These are phyloP conservation scores for Phragmatobia fuliginosa DNA, from an alignment of 2,888 invertebrate species.

Conservation along the genomic window DNA sequence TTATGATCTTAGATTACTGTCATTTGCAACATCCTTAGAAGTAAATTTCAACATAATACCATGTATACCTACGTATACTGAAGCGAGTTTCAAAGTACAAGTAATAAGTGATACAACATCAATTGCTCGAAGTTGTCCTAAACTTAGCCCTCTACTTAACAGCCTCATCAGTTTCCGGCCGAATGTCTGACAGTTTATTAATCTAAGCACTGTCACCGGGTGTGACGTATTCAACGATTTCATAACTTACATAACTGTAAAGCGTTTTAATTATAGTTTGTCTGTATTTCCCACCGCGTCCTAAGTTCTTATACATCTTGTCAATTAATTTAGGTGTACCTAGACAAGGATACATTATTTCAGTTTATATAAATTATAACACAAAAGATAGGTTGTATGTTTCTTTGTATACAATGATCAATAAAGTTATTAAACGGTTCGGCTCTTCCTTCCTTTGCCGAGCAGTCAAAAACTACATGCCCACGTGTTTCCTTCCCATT, in stretches of 20 bases:
- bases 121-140: conserved; percentile 12
- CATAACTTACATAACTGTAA: background rate
- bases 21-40: background rate
- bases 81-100: conserved; percentile 7
- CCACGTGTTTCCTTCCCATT: too few species aligned
- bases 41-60: background rate
- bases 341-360: background rate
- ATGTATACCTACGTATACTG: too few species aligned
- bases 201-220: conserved; percentile 29
- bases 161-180: conserved; percentile 18
- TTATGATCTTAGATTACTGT: too few species aligned
- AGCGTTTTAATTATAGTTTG: background rate
- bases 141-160: conserved; percentile 30
- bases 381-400: too few species aligned
- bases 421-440: too few species aligned
- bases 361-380: background rate
- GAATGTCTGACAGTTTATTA: conserved; percentile 36
- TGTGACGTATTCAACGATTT: conserved; percentile 21
- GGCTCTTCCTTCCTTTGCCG: too few species aligned
- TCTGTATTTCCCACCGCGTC: background rate
- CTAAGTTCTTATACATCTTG: background rate
- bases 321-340: background rate
- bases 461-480: too few species aligned
- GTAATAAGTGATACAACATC: conserved; percentile 18
- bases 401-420: too few species aligned